A percentile compares a stretch with the other conserved stretches of the same genome.
Conservation (phyloP, 2,888 invertebrate species). For the Acleris emargana region DNA sequence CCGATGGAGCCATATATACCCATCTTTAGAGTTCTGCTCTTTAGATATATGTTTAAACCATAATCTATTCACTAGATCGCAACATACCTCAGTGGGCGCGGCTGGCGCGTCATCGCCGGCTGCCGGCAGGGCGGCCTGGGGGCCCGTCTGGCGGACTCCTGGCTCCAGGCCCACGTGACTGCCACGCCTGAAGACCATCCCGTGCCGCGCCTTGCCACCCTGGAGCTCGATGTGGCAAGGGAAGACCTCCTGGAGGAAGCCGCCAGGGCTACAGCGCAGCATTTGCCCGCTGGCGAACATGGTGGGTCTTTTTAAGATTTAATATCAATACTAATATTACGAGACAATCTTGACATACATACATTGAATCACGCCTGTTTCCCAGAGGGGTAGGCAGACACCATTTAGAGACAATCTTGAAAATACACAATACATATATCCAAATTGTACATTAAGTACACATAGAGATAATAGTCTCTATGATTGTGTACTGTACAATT, state of each 20-base stretch:
- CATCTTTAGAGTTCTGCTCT: too few relatives aligned
- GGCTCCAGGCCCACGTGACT: slow-evolving; percentile 80
- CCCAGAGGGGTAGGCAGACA: too few relatives aligned
- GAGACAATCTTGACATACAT: too few relatives aligned
- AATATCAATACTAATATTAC: too few relatives aligned
- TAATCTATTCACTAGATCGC: slow-evolving; percentile 78
- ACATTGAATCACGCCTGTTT: too few relatives aligned
- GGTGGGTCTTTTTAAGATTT: slow-evolving; percentile 70
- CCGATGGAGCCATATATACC: too few relatives aligned
- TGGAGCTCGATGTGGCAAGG: slow-evolving; percentile 90
- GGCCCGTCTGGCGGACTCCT: slow-evolving; percentile 85
- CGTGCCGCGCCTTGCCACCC: slow-evolving; percentile 85
- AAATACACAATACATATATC: too few relatives aligned
- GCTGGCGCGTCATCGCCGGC: slow-evolving; percentile 92
- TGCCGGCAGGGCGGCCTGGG: slow-evolving; percentile 85
- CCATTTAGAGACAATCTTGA: too few relatives aligned
- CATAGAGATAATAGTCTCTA: too few relatives aligned
- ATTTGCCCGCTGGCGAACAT: slow-evolving; percentile 92
- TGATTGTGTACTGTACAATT: too few relatives aligned
- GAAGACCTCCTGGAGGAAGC: slow-evolving; percentile 92
- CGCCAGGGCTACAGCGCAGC: slow-evolving; percentile 89
- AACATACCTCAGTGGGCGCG: slow-evolving; percentile 87
- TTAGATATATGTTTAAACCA: neutral
- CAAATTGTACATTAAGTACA: too few relatives aligned
- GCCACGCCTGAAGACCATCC: slow-evolving; percentile 74